Evolutionary conservation across 2,113 vertebrate species (phyloP).

Genomic region (Pandion haliaetus): DNA sequence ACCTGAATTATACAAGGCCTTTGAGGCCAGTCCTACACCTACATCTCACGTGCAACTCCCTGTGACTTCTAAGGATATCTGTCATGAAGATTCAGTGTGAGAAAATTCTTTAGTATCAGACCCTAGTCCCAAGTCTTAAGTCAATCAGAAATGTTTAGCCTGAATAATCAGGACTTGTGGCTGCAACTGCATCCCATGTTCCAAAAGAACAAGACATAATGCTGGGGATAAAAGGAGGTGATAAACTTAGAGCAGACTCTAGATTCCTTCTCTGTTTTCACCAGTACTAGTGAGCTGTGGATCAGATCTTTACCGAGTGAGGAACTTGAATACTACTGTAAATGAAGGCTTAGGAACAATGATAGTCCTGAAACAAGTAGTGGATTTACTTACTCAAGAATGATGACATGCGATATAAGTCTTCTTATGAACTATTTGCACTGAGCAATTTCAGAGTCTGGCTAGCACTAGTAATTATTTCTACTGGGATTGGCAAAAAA

Average conservation of each 20-base stretch:
- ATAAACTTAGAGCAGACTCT: background rate
- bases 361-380: background rate
- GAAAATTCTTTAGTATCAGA: background rate
- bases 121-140: background rate
- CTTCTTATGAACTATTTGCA: background rate
- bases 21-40: background rate
- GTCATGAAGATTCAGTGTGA: background rate
- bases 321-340: background rate
- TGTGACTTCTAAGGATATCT: background rate
- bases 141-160: background rate
- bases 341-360: background rate
- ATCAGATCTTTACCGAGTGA: background rate
- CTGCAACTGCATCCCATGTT: background rate
- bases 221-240: background rate
- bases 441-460: background rate
- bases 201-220: background rate
- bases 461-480: constrained; percentile 11
- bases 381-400: background rate
- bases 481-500: background rate
- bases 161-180: background rate
- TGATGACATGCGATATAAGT: background rate
- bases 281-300: background rate
- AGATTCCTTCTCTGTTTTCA: background rate
- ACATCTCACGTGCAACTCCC: background rate
- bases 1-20: background rate